Evolutionary conservation across 2,888 invertebrate species (phyloP), one percentile per base, ranked within the genome.

Genomic region (Tenthredo distinguenda): DNA sequence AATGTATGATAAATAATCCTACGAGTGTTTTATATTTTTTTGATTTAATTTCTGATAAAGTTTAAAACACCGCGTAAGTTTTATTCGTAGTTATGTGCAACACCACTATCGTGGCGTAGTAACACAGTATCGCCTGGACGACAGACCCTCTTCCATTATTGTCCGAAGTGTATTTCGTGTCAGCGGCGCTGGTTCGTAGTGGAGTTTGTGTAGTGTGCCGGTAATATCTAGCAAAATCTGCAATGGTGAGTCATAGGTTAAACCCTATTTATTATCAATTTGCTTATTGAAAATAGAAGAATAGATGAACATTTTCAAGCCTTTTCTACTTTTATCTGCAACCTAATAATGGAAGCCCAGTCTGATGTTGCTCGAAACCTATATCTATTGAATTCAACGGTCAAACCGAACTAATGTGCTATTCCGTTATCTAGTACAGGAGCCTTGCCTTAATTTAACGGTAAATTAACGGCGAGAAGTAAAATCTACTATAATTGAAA

Each of bases 131-230:
- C 47, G 83, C 68, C 83, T 83, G 83, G 83, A 83, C 83, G 83
- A 71, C 83, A 71, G 83, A 68, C 83, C 47, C 83, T 83, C 83
- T 83, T 68, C 83, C 83, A 83, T 83, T 83, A 83, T 83, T 83
- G 83, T 65, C 68, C 83, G 68, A 83, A 83, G 83, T 83, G 83
- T 68, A 83, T 71, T 83, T 83, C 83, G 83, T 83, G 83, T 83
- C 71, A 71, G 83, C 83, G 68, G 83, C 83, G 83, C 83, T 83
- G 83, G 82, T 83, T 83, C 83, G 83, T 83, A 83, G 83, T 83
- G 83, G 83, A 83, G 83, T 83, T 83, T 83, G 83, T 83, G 83
- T 83, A 83, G 83, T 83, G 83, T 83, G 83, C 83, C 68, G 83
- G 65, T 83, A 83, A 83, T 83, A 83, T 83, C 83, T 83, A 83